These are phyloP conservation scores for Kobus ellipsiprymnus DNA, from an alignment of 2,113 vertebrate species.

Conservation along the genomic window DNA sequence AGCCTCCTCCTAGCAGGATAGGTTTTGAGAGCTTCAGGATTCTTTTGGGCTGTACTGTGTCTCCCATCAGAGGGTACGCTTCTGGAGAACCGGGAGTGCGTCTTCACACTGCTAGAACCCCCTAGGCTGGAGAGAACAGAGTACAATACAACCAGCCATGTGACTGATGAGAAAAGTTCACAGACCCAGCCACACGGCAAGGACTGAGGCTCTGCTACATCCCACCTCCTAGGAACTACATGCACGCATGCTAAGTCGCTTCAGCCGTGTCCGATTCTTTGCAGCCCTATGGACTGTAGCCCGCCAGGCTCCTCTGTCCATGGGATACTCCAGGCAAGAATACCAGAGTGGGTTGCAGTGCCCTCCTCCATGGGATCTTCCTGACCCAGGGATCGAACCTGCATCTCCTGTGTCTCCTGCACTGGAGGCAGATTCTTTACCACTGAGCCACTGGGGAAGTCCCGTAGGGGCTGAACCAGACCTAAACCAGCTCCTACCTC, in stretches of 20 bases:
- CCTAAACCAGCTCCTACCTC: not conserved
- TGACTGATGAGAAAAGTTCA: rapidly evolving
- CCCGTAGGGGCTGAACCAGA: not conserved
- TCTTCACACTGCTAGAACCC: not conserved
- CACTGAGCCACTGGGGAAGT: not conserved
- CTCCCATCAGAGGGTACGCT: not conserved
- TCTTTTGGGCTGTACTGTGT: rapidly evolving
- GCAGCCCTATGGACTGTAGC: not conserved
- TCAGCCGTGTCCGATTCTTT: not conserved
- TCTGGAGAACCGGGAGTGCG: not conserved
- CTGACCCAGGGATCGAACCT: not conserved
- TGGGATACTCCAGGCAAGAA: not conserved
- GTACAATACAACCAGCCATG: rapidly evolving
- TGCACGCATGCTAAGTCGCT: not conserved
- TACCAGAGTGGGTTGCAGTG: not conserved
- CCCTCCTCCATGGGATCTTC: not conserved
- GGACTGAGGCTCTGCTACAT: not conserved
- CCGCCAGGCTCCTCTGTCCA: not conserved
- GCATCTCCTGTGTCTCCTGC: not conserved
- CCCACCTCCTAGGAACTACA: not conserved
- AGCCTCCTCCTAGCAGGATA: rapidly evolving
- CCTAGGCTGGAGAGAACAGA: not conserved
- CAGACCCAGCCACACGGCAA: not conserved
- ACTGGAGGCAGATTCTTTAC: not conserved
- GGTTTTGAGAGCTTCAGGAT: rapidly evolving